phyloP scores from a whole-genome alignment of 2,888 invertebrate species.

The Neocrepidodera transversa region DNA sequence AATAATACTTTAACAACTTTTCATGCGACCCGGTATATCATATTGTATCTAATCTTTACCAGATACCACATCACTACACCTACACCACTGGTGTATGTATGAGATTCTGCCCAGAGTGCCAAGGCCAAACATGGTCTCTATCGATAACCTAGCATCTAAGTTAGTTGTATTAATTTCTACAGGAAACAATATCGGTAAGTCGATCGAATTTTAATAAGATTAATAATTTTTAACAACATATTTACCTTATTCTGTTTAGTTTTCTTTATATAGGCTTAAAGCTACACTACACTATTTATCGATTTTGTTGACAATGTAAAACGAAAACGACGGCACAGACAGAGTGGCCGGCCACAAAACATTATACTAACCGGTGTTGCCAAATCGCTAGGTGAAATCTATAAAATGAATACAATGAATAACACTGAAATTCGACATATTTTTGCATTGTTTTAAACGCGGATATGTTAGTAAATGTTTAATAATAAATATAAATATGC shows the following conservation, averaged over 20 bases:
- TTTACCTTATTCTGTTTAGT: not conserved
- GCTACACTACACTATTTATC: not conserved
- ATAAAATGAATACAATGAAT: too few species aligned
- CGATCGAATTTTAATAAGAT: slow-evolving; percentile 6
- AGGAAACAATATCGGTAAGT: slow-evolving; percentile 63
- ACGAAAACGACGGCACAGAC: too few species aligned
- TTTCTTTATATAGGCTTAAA: not conserved
- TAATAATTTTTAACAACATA: not conserved
- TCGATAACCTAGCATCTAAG: slow-evolving; percentile 67
- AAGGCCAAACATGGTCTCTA: slow-evolving; percentile 51
- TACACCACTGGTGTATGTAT: slow-evolving; percentile 14
- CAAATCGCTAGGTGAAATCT: too few species aligned
- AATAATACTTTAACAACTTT: too few species aligned
- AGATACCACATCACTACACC: not conserved
- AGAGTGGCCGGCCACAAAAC: too few species aligned
- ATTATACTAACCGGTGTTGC: too few species aligned
- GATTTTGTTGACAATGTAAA: slow-evolving; percentile 14
- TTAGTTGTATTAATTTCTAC: slow-evolving; percentile 65
- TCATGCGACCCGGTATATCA: not conserved
- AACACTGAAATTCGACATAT: too few species aligned
- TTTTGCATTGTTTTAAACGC: too few species aligned
- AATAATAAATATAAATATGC: too few species aligned
- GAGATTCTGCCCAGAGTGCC: slow-evolving; percentile 43
- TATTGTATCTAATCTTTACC: not conserved
- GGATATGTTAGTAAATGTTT: too few species aligned